Conservation (phyloP, 2,888 invertebrate species). For the Zonitis immaculata region DNA sequence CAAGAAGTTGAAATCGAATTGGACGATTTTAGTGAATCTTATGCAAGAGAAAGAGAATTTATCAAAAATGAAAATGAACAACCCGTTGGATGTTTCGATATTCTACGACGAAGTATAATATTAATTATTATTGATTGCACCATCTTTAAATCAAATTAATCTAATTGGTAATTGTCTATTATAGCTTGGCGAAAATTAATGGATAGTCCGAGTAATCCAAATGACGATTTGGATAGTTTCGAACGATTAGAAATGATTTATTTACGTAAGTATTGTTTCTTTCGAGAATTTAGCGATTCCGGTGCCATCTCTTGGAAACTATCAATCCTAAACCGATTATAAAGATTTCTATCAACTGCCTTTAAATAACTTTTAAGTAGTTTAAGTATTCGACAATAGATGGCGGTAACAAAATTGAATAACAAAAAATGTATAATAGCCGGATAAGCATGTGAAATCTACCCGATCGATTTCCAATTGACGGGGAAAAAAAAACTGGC, state of each 20-base stretch:
- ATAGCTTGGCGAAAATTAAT: constrained; percentile 26
- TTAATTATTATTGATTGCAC: too few relatives aligned
- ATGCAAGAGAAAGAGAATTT: background rate
- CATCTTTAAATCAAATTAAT: too few relatives aligned
- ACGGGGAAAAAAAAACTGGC: too few relatives aligned
- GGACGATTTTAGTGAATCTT: background rate
- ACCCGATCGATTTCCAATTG: too few relatives aligned
- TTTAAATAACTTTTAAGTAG: background rate
- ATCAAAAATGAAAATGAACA: background rate
- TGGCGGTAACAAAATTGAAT: background rate
- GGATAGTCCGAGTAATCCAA: constrained; percentile 7
- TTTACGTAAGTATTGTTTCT: constrained; percentile 27
- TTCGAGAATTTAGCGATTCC: background rate
- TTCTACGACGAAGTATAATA: background rate
- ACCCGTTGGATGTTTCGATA: background rate
- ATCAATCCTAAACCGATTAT: background rate
- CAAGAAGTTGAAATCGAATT: background rate
- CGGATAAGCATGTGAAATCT: too few relatives aligned
- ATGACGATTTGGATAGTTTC: constrained; percentile 29
- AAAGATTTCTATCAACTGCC: background rate
- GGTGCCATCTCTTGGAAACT: background rate
- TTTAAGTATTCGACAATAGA: background rate
- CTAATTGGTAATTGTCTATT: background rate
- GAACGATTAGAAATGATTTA: constrained; percentile 22
- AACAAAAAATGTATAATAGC: too few relatives aligned